Percentiles rank a stretch among this genome's conserved stretches.
Evolutionary conservation across 2,797 vertebrate species (phyloP).

Genomic region (Malurus leucopterus): DNA sequence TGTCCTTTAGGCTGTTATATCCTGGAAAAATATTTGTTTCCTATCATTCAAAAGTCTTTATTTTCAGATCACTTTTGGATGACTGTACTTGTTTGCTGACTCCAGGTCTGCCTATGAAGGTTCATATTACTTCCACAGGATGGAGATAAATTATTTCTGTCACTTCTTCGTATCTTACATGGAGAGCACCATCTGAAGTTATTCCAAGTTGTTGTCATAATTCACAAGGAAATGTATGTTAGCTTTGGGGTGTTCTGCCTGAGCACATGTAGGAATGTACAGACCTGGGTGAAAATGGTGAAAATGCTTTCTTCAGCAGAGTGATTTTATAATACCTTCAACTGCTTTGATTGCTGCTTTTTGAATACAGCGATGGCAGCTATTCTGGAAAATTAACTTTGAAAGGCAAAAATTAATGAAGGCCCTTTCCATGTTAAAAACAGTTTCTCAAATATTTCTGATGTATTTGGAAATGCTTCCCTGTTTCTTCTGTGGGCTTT

Average conservation of each 20-base stretch:
- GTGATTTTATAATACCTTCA: not conserved
- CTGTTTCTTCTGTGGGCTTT: not conserved
- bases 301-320: not conserved
- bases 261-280: not conserved
- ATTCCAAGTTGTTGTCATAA: not conserved
- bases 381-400: not conserved
- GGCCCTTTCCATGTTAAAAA: not conserved
- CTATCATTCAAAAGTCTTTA: not conserved
- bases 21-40: constrained; percentile 18
- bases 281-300: not conserved
- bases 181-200: not conserved
- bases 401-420: constrained; percentile 7
- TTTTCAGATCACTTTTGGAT: not conserved
- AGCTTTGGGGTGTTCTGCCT: not conserved
- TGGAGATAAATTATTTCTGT: not conserved
- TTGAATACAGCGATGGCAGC: not conserved
- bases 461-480: not conserved
- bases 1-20: not conserved
- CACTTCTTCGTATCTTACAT: not conserved
- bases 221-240: not conserved
- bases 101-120: not conserved
- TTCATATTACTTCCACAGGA: not conserved
- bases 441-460: not conserved
- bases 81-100: not conserved
- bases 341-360: not conserved